phyloP scores from a whole-genome alignment of 2,888 invertebrate genomes.

The Alloplasta piceator region DNA sequence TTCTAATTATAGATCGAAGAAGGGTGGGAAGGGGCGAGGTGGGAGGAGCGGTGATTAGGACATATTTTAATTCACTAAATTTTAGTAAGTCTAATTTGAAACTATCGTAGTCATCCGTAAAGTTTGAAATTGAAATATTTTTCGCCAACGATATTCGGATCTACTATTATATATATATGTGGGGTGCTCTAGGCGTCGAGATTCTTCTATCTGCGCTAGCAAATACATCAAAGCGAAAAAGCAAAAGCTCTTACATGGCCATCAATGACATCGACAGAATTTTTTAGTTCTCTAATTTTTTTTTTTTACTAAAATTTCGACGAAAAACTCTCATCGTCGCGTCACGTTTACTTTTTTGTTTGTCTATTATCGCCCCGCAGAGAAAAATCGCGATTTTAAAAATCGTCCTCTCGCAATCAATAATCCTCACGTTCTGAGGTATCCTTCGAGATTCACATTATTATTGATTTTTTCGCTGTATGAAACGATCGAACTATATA shows the following conservation, averaged over 20 bases:
- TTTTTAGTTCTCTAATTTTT: constrained; percentile 21
- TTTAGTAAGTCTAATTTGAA: constrained; percentile 76
- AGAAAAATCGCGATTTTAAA: constrained; percentile 46
- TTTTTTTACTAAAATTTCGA: constrained; percentile 5
- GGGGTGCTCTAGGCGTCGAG: constrained; percentile 29
- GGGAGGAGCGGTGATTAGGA: constrained; percentile 26
- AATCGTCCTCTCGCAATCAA: too few relatives aligned
- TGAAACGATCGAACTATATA: constrained; percentile 70
- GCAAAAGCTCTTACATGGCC: constrained; percentile 25
- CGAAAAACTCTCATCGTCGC: constrained; percentile 28
- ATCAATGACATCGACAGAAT: constrained; percentile 35
- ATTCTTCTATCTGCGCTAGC: constrained; percentile 42
- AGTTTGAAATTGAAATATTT: constrained; percentile 66
- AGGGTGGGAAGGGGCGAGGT: constrained; percentile 1
- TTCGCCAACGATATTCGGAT: constrained; percentile 62
- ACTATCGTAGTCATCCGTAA: constrained; percentile 77
- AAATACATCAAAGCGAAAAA: constrained; percentile 50
- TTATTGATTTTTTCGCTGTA: constrained; percentile 49
- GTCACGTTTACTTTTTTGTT: constrained; percentile 12
- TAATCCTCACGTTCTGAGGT: constrained; percentile 10
- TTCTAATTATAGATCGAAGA: constrained; percentile 41
- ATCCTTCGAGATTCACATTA: constrained; percentile 35
- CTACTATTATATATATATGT: constrained; percentile 39
- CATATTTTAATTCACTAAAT: constrained; percentile 61
- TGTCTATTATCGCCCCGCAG: constrained; percentile 56